A percentile compares a stretch with the other conserved stretches of the same genome.
phyloP scores from a whole-genome alignment of 2,888 invertebrate species.

The Drosophila kokeensis region DNA sequence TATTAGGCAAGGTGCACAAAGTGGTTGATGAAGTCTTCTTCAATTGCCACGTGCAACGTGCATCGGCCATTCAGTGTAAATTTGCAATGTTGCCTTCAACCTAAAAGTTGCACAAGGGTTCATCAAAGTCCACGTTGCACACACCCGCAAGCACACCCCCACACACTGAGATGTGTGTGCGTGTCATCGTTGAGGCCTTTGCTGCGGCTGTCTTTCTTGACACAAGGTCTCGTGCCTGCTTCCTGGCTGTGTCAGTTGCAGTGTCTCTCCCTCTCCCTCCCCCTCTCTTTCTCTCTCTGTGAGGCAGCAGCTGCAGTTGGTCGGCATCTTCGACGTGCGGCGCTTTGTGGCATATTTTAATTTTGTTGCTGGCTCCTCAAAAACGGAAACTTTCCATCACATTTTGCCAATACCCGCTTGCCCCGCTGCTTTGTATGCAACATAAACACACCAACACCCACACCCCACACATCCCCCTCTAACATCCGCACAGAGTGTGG shows the following conservation, averaged over 20 bases:
- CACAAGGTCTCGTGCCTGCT: slow-evolving; percentile 48
- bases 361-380: slow-evolving; percentile 69
- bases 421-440: slow-evolving; percentile 49
- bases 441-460: slow-evolving; percentile 9
- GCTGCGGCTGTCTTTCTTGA: slow-evolving; percentile 73
- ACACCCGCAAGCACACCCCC: slow-evolving; percentile 10
- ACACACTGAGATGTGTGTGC: slow-evolving; percentile 26
- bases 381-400: slow-evolving; percentile 65
- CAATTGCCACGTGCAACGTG: slow-evolving; percentile 54
- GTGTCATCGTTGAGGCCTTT: slow-evolving; percentile 68
- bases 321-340: slow-evolving; percentile 67
- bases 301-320: slow-evolving; percentile 37
- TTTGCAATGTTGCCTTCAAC: slow-evolving; percentile 62
- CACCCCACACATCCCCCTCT: neutral
- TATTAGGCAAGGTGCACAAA: slow-evolving; percentile 52
- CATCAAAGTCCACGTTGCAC: slow-evolving; percentile 54
- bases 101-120: slow-evolving; percentile 66
- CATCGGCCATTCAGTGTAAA: slow-evolving; percentile 54
- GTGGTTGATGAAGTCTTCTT: slow-evolving; percentile 41
- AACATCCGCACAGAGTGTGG: slow-evolving; percentile 19
- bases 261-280: neutral
- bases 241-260: slow-evolving; percentile 8
- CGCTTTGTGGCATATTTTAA: slow-evolving; percentile 80
- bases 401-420: slow-evolving; percentile 12
- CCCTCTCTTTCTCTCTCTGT: neutral